Conservation (phyloP, 2,888 invertebrate species). For the Notodonta ziczac region DNA sequence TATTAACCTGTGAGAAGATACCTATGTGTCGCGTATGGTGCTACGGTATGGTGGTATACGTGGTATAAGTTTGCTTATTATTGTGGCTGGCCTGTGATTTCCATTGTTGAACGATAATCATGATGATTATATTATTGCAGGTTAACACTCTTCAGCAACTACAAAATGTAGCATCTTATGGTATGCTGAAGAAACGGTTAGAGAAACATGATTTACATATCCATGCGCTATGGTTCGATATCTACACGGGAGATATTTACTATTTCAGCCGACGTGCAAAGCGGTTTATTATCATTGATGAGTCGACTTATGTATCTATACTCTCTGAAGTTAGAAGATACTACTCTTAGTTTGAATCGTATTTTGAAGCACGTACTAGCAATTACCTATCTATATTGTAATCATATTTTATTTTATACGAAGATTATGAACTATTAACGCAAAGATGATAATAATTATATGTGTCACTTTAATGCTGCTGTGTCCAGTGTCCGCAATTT, state of each 20-base stretch:
- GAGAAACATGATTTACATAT: conserved; percentile 93
- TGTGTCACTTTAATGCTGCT: no score
- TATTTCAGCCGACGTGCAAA: conserved; percentile 96
- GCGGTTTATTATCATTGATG: conserved; percentile 93
- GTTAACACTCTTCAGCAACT: conserved; percentile 96
- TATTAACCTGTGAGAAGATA: not conserved
- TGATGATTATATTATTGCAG: conserved; percentile 63
- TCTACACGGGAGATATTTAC: conserved; percentile 97
- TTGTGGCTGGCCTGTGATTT: not conserved
- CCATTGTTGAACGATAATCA: not conserved
- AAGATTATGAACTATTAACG: no score
- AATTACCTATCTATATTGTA: no score
- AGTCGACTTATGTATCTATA: conserved; percentile 89
- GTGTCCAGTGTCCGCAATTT: no score
- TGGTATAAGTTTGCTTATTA: no score
- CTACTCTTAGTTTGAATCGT: conserved; percentile 86
- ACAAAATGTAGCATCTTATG: conserved; percentile 96
- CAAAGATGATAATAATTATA: no score
- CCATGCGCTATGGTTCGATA: conserved; percentile 98
- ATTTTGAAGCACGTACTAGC: not conserved
- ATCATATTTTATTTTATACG: no score
- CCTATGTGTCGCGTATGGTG: no score
- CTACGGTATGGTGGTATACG: no score
- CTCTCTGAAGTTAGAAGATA: conserved; percentile 91
- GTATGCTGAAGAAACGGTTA: conserved; percentile 92